A percentile compares a stretch with the other conserved stretches of the same genome.
Conservation (phyloP, 2,797 vertebrate genomes). For the Pangasius larnaudii region DNA sequence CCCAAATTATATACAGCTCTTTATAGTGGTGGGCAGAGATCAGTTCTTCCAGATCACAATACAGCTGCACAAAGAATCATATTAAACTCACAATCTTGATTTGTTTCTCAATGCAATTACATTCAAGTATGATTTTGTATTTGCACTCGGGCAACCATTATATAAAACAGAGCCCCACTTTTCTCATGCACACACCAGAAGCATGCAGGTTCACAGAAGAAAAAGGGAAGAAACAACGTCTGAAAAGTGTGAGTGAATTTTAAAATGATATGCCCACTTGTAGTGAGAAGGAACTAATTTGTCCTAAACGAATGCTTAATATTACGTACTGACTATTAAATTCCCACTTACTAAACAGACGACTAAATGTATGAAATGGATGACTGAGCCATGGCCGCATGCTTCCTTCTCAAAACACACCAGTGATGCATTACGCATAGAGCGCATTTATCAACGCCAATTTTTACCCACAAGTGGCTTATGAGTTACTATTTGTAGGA, state of each 20-base stretch:
- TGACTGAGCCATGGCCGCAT: conserved; percentile 13
- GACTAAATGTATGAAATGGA: neutral
- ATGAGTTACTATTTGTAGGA: conserved; percentile 5
- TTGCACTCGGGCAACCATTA: neutral
- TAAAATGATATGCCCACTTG: neutral
- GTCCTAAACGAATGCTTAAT: neutral
- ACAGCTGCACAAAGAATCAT: neutral
- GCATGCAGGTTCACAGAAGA: neutral
- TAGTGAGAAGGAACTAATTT: neutral
- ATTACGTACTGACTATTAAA: conserved; percentile 12
- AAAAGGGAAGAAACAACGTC: neutral
- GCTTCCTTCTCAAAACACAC: neutral
- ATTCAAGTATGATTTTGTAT: neutral
- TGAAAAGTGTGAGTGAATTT: neutral
- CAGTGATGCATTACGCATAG: neutral
- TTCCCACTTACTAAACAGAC: conserved; percentile 4
- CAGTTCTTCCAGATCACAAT: neutral
- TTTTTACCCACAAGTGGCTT: conserved; percentile 8
- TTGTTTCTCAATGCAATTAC: neutral
- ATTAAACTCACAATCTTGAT: neutral
- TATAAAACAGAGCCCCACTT: neutral
- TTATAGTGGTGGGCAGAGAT: neutral
- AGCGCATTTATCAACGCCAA: conserved; percentile 3
- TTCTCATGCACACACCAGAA: conserved; percentile 7
- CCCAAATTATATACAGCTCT: neutral